Evolutionary conservation across 2,888 invertebrate species (phyloP).

Genomic region (Agapetus fuscipes): DNA sequence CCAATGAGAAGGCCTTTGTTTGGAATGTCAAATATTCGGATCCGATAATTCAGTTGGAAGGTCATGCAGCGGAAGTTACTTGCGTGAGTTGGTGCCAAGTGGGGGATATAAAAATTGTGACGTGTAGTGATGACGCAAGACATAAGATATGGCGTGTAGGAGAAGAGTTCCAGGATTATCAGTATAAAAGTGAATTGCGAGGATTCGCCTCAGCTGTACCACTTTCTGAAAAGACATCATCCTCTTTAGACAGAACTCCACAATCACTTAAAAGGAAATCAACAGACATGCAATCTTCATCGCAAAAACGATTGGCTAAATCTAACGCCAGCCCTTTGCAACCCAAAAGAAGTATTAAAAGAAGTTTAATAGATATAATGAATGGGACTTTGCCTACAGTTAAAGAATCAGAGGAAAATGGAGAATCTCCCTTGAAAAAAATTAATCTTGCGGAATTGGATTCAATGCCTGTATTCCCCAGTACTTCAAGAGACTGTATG

Average conservation of each 20-base stretch:
- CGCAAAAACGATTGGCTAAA: conserved; percentile 7
- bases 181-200: conserved; percentile 30
- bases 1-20: conserved; percentile 76
- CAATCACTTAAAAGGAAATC: conserved; percentile 35
- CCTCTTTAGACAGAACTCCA: conserved; percentile 38
- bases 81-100: conserved; percentile 70
- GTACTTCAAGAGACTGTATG: conserved; percentile 17
- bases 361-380: conserved; percentile 37
- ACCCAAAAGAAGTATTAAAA: conserved; percentile 29
- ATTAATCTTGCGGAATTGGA: conserved; percentile 20
- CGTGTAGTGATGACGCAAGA: conserved; percentile 74
- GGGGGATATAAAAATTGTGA: conserved; percentile 56
- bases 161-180: conserved; percentile 33
- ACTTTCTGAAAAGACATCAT: conserved; percentile 6
- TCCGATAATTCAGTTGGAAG: conserved; percentile 60
- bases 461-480: neutral
- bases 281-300: conserved; percentile 6
- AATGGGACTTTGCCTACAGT: conserved; percentile 25
- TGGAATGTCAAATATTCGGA: conserved; percentile 61
- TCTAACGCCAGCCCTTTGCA: conserved; percentile 5
- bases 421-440: conserved; percentile 26
- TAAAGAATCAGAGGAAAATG: conserved; percentile 26
- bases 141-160: conserved; percentile 70
- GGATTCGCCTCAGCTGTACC: conserved; percentile 38
- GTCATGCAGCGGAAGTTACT: conserved; percentile 80